phyloP scores from a whole-genome alignment of 1,140 invertebrate species.

The Amphibalanus amphitrite region DNA sequence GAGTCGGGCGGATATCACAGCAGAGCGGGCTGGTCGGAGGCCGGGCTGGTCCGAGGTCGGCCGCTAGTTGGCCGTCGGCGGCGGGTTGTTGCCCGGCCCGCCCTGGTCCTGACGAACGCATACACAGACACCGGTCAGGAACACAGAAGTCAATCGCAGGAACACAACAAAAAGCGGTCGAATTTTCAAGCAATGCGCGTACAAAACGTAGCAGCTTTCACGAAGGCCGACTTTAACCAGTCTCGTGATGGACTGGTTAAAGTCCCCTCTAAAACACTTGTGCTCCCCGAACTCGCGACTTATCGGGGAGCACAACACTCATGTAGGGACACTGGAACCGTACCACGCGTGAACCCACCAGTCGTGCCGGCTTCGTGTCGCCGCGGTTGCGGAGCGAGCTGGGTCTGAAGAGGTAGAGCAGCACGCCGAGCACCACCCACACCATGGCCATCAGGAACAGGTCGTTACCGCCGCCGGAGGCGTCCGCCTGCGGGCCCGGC shows the following conservation, averaged over 20 bases:
- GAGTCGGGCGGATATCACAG: neutral
- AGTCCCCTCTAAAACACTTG: too few species aligned
- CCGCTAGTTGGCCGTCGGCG: neutral
- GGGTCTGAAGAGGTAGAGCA: constrained; percentile 34
- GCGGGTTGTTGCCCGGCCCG: neutral
- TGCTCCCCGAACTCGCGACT: too few species aligned
- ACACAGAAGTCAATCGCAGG: neutral
- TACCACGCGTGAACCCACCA: too few species aligned
- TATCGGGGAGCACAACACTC: too few species aligned
- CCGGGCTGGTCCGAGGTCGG: neutral
- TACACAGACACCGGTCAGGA: neutral
- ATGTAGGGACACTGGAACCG: too few species aligned
- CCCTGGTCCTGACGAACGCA: neutral
- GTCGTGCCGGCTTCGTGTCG: constrained; percentile 24
- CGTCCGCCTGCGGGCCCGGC: constrained; percentile 25
- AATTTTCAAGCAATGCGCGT: too few species aligned
- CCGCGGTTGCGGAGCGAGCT: constrained; percentile 23
- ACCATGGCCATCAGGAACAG: constrained; percentile 33
- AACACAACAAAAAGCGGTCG: too few species aligned
- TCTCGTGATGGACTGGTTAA: too few species aligned
- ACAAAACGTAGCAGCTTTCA: too few species aligned
- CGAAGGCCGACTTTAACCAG: too few species aligned
- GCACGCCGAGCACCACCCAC: constrained; percentile 32
- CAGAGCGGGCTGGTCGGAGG: neutral
- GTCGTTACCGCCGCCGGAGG: constrained; percentile 22